Evolutionary conservation across 2,797 vertebrate species (phyloP).

Genomic region (Oreochromis grahami): DNA sequence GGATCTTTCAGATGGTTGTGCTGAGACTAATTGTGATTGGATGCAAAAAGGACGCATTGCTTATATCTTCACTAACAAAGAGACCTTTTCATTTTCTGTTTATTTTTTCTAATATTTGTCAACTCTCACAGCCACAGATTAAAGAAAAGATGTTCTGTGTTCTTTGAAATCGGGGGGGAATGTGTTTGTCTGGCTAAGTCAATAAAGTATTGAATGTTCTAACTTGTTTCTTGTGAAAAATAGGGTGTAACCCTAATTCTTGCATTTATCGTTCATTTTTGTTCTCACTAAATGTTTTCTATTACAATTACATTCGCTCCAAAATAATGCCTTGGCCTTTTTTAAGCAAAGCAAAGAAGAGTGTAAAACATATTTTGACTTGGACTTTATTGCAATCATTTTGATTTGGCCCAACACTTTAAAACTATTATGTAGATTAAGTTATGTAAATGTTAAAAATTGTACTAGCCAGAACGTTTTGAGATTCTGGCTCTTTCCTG

Average conservation of each 20-base stretch:
- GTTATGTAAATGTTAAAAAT: not conserved
- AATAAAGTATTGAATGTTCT: constrained; percentile 1
- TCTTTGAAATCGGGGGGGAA: constrained; percentile 27
- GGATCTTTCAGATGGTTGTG: constrained; percentile 63
- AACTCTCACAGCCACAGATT: constrained; percentile 44
- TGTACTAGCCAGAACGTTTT: not conserved
- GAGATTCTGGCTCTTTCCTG: not conserved
- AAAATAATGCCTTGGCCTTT: not conserved
- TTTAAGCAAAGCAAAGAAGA: not conserved
- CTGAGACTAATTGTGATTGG: constrained; percentile 76
- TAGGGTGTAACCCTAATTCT: not conserved
- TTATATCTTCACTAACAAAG: constrained; percentile 78
- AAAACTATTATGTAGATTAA: not conserved
- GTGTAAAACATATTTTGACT: not conserved
- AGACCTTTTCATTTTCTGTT: constrained; percentile 64
- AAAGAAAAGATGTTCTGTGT: constrained; percentile 47
- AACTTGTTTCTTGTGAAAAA: not conserved
- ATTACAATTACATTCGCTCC: not conserved
- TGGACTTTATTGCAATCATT: not conserved
- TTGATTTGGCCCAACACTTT: not conserved
- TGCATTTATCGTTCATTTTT: not conserved
- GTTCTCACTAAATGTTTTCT: not conserved
- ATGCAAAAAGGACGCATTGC: constrained; percentile 74
- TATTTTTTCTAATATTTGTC: constrained; percentile 27
- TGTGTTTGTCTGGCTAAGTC: constrained; percentile 17